phyloP scores from a whole-genome alignment of 2,113 vertebrate species.

The Caracal caracal region DNA sequence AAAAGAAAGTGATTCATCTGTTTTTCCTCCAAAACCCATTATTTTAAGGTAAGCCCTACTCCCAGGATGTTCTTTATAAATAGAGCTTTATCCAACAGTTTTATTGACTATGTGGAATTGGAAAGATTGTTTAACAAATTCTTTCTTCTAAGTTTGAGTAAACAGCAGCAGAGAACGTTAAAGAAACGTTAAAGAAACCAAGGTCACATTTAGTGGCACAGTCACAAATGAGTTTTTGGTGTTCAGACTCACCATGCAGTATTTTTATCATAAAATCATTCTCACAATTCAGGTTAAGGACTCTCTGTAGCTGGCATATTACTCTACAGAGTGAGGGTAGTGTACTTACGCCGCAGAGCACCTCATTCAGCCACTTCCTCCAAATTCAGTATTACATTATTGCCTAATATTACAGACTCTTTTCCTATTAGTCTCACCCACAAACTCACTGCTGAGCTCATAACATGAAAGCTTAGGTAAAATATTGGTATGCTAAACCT shows the following conservation, averaged over 20 bases:
- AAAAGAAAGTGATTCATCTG: background rate
- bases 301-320: background rate
- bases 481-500: background rate
- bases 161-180: background rate
- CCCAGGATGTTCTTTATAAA: background rate
- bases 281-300: background rate
- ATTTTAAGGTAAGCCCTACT: background rate
- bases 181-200: background rate
- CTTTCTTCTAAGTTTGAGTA: background rate
- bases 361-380: background rate
- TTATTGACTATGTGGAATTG: background rate
- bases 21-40: background rate
- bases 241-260: background rate
- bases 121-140: background rate
- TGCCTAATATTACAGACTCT: background rate
- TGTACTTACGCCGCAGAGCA: background rate
- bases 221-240: background rate
- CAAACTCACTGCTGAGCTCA: background rate
- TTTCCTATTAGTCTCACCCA: background rate
- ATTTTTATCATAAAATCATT: background rate
- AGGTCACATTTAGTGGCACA: background rate
- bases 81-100: background rate
- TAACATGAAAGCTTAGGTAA: background rate
- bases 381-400: background rate
- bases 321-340: background rate